Base-by-base conservation (phyloP, 1,140 invertebrate species). In the Cephus cinctus region DNA sequence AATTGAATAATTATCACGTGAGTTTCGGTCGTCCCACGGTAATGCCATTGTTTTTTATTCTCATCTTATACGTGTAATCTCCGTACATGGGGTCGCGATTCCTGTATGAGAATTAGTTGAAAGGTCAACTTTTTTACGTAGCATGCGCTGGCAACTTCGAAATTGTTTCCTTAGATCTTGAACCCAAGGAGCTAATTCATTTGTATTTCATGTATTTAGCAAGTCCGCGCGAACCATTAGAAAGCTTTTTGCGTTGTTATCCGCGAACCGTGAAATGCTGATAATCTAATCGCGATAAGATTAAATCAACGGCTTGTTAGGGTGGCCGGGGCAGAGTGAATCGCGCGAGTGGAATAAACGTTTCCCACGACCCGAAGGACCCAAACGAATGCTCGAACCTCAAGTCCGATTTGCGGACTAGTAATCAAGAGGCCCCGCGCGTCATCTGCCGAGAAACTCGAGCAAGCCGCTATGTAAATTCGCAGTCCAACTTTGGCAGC, bases 381-480 rank as follows among this genome's bases (percentile, higher is more conserved):
- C n/a, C n/a, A 36, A 43, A 30, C 38, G 12, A 32, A 31, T 46
- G 43, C 40, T 4, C 43, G 19, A 31, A 22, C 16, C 38, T 22
- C 22, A 27, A 11, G 16, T 11, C 16, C 12, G 16, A 11, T 18
- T 38, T 15, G 20, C 38, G 38, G 21, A 40, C 19, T 19, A 21
- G 38, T 40, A 40, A 38, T 15, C 14, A 38, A 22, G 11, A 40
- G 25, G 11, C 8, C 32, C 19, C 16, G 9, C n/a, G 19, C 15
- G 39, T 41, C 21, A 15, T 25, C 12, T 35, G 19, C 6, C 4
- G 12, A 18, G n/a, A 22, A 34, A 11, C 8, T 21, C 30, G 23
- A 8, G 23, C 12, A 43, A 20, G 21, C 52, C n/a, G 54, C 57
- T 57, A 62, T 62, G 59, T 62, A 59, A 62, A 62, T 62, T 59